Evolutionary conservation across 2,113 vertebrate species (phyloP), one percentile per base, ranked within the genome.

Genomic region (Cyprinodon tularosa): DNA sequence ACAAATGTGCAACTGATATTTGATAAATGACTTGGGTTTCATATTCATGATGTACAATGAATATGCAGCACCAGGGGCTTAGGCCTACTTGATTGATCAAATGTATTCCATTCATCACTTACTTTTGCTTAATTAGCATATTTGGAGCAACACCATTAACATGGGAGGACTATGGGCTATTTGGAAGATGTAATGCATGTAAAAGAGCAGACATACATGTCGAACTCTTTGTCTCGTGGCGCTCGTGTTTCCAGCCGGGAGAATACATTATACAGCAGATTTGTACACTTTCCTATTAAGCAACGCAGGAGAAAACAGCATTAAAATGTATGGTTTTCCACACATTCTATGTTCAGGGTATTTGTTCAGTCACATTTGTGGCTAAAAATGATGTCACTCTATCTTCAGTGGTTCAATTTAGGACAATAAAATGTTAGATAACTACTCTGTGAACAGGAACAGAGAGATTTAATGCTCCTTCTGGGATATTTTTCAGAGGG

Each of bases 31-130:
- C 88, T 88, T 78, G 68, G 83, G 85, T 90, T 91, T 90, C 87
- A 90, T 92, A 91, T 92, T 91, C 90, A 91, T 92, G 90, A 91
- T 92, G 91, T 87, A 88, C 90, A 87, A 92, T 93, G 91, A 93
- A 92, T 92, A 92, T 92, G 92, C 92, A 92, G 87, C 87, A 89
- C 86, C 90, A 72, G 88, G 81, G 88, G 89, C 88, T 89, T 82
- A 88, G 91, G 86, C 85, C 88, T 92, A 90, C 90, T 92, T 92
- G 91, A 92, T 92, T 93, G 89, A 93, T 92, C 91, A 92, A 91
- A 92, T 89, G 86, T 91, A 90, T 92, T 92, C 90, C 88, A 92
- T 92, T 93, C 87, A 92, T 93, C 92, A 93, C 89, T 84, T 90
- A 84, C 90, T 92, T 89, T 87, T 83, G 81, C 86, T 82, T 91